Base-by-base conservation (phyloP, 2,113 vertebrate genomes). In the Smithornis capensis region DNA sequence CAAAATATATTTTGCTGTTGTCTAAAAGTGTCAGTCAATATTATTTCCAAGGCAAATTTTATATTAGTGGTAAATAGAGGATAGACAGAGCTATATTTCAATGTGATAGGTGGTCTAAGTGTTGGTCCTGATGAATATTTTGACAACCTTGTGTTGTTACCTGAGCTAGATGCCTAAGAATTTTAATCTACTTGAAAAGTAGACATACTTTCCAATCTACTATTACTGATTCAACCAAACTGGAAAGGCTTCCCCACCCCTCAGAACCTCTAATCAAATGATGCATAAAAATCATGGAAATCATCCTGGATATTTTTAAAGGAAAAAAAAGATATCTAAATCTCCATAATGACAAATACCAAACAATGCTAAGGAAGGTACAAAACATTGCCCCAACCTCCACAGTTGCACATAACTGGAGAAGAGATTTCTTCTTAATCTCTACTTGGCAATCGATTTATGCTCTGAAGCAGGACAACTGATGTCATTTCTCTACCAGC, bases 11-110 rank as follows among this genome's bases (percentile, higher is more conserved):
- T 89, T 96, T 15, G 21, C 52, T 71, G 31, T 7, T 85, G 45
- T 49, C 18, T 78, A 64, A 9, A 80, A 38, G 21, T 83, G 21
- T 60, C 55, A 76, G 28, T 89, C 78, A 94, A 14, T 92, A 73
- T 74, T 91, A 69, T 89, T 95, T 91, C 35, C 25, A 84, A 77
- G 27, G 15, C 2, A 76, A 45, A 78, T 81, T 96, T 95, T 92
- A 40, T 5, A 22, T 83, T 93, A 83, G 12, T 68, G 9, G 10
- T 38, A 93, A 63, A 81, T 44, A 7, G 50, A 52, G 71, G 49
- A 49, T n/a, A 40, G 7, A 50, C 3, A n/a, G 21, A 65, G 11
- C 42, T 82, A 38, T 1, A 19, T 33, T 67, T 64, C n/a, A 38
- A 7, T 44, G 16, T 31, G 2, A 19, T 53, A 4, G 14, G 47